These are phyloP conservation scores for Halichoeres trimaculatus DNA, from an alignment of 2,113 vertebrate genomes.

Conservation along the genomic window DNA sequence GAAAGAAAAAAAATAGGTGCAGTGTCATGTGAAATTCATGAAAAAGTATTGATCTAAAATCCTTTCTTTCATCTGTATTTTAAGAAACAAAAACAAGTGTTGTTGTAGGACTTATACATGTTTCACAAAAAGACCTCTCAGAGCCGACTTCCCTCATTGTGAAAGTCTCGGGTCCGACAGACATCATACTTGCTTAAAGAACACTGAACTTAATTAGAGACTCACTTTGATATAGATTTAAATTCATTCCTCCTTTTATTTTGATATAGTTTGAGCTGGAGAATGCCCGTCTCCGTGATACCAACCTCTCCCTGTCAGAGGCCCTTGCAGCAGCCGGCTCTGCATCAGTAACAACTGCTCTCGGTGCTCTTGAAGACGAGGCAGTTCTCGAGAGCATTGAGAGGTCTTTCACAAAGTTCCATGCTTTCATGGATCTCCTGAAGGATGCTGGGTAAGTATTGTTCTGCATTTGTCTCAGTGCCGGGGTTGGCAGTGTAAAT, in stretches of 20 bases:
- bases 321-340: slow-evolving; percentile 77
- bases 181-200: not conserved
- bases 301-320: slow-evolving; percentile 89
- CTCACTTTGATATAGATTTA: not conserved
- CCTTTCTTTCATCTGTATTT: too few species aligned
- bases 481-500: not conserved
- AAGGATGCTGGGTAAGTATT: slow-evolving; percentile 92
- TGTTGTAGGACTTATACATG: too few species aligned
- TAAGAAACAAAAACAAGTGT: too few species aligned
- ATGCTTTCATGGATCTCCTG: slow-evolving; percentile 96
- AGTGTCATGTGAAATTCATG: too few species aligned
- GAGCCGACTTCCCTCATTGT: too few species aligned
- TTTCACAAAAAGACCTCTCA: too few species aligned
- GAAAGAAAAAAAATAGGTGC: too few species aligned
- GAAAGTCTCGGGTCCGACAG: too few species aligned
- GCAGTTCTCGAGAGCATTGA: slow-evolving; percentile 93
- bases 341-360: slow-evolving; percentile 74
- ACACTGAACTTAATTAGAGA: not conserved
- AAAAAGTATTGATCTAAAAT: too few species aligned
- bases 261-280: slow-evolving; percentile 87
- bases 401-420: slow-evolving; percentile 94
- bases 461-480: not conserved
- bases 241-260: not conserved
- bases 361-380: slow-evolving; percentile 90
- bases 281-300: slow-evolving; percentile 86